phyloP scores from a whole-genome alignment of 2,113 vertebrate species.

The Engystomops pustulosus region DNA sequence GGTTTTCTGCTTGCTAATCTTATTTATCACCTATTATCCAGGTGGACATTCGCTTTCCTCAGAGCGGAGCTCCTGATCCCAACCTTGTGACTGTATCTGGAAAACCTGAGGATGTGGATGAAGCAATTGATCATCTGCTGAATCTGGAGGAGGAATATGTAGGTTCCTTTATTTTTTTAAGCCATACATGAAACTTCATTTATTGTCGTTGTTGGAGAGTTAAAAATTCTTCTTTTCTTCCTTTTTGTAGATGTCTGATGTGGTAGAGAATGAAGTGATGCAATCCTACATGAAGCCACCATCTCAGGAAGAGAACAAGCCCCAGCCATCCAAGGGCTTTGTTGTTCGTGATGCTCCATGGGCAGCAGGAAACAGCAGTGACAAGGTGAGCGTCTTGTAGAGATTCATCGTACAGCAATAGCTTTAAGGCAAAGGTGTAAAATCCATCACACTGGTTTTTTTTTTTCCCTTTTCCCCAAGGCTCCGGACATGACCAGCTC shows the following conservation, averaged over 20 bases:
- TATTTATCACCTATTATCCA: slow-evolving; percentile 59
- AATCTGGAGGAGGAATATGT: slow-evolving; percentile 98
- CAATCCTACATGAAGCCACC: slow-evolving; percentile 90
- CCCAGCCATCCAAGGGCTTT: slow-evolving; percentile 92
- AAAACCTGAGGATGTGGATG: slow-evolving; percentile 94
- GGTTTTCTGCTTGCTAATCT: not conserved
- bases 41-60: slow-evolving; percentile 98
- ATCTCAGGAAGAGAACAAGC: slow-evolving; percentile 80
- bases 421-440: not conserved
- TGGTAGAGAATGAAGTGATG: slow-evolving; percentile 90
- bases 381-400: slow-evolving; percentile 80
- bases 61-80: slow-evolving; percentile 90
- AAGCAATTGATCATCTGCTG: slow-evolving; percentile 96
- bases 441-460: not conserved
- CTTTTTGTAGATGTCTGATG: slow-evolving; percentile 83
- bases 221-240: not conserved
- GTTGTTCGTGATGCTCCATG: slow-evolving; percentile 98
- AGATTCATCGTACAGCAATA: too few relatives aligned
- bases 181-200: not conserved
- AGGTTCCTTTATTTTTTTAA: slow-evolving; percentile 68
- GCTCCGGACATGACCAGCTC: slow-evolving; percentile 98
- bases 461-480: slow-evolving; percentile 66
- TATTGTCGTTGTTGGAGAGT: too few relatives aligned
- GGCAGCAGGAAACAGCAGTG: slow-evolving; percentile 78
- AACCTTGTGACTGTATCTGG: slow-evolving; percentile 94